Percentiles rank a stretch among this genome's conserved stretches.
These are phyloP conservation scores for Apaloderma vittatum DNA, from an alignment of 2,113 vertebrate species.

Conservation along the genomic window DNA sequence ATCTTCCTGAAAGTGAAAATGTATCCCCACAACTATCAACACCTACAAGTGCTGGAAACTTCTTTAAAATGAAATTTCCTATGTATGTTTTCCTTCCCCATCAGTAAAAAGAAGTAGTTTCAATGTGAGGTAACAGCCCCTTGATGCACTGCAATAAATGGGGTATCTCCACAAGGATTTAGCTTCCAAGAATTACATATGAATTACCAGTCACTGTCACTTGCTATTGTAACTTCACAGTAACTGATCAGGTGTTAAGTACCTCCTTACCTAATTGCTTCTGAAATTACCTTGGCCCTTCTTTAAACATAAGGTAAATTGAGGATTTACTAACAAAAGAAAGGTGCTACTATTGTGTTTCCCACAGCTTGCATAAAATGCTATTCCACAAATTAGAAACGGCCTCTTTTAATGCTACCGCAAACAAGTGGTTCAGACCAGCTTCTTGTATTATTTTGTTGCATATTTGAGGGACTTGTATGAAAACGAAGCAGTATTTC, in stretches of 20 bases:
- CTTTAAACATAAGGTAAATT: slow-evolving; percentile 74
- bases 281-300: slow-evolving; percentile 70
- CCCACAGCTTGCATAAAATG: slow-evolving; percentile 4
- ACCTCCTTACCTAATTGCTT: slow-evolving; percentile 78
- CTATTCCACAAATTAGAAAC: slow-evolving; percentile 49
- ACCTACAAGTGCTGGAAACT: slow-evolving; percentile 15
- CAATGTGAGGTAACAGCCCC: slow-evolving; percentile 15
- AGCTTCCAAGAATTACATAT: slow-evolving; percentile 76
- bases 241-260: slow-evolving; percentile 79
- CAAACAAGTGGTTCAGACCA: background rate
- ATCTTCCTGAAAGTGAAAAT: slow-evolving; percentile 1
- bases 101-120: slow-evolving; percentile 32
- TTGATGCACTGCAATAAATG: slow-evolving; percentile 23
- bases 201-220: slow-evolving; percentile 66
- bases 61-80: background rate
- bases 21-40: slow-evolving; percentile 17
- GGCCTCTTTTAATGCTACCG: background rate
- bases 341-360: slow-evolving; percentile 57
- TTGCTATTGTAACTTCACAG: slow-evolving; percentile 63
- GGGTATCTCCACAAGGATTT: slow-evolving; percentile 80
- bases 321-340: slow-evolving; percentile 65
- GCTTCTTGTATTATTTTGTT: background rate
- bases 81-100: background rate
- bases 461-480: background rate
- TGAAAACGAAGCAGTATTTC: background rate